phyloP scores from a whole-genome alignment of 2,888 invertebrate genomes.

The Laothoe populi region DNA sequence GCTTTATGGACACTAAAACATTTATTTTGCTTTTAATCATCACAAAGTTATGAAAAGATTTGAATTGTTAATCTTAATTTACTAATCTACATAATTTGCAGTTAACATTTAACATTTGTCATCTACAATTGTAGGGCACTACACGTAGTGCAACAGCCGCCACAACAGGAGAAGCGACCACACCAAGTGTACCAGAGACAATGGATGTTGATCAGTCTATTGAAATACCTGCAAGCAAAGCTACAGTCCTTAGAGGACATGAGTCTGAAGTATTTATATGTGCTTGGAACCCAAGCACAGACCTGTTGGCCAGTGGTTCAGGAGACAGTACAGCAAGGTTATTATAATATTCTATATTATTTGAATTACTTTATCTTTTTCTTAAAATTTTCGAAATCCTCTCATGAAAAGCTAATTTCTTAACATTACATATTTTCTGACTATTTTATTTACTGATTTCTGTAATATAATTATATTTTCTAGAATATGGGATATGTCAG shows the following conservation, averaged over 20 bases:
- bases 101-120: too few species aligned
- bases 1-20: too few species aligned
- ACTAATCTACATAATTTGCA: too few species aligned
- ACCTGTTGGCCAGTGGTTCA: conserved; percentile 98
- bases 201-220: conserved; percentile 93
- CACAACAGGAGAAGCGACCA: conserved; percentile 67
- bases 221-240: conserved; percentile 97
- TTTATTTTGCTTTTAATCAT: background rate
- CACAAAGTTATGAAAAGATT: background rate
- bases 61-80: too few species aligned
- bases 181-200: conserved; percentile 86
- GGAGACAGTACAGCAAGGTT: conserved; percentile 98
- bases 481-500: conserved; percentile 99
- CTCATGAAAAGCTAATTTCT: too few species aligned
- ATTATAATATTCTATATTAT: background rate
- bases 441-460: too few species aligned
- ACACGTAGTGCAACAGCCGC: conserved; percentile 59
- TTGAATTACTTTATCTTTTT: too few species aligned
- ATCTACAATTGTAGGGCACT: conserved; percentile 58
- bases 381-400: too few species aligned
- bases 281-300: conserved; percentile 99
- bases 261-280: conserved; percentile 99
- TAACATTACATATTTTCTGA: too few species aligned
- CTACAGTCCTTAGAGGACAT: conserved; percentile 97
- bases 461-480: conserved; percentile 35